phyloP scores from a whole-genome alignment of 1,140 invertebrate species.

The Hyposmocoma kahamanoa region DNA sequence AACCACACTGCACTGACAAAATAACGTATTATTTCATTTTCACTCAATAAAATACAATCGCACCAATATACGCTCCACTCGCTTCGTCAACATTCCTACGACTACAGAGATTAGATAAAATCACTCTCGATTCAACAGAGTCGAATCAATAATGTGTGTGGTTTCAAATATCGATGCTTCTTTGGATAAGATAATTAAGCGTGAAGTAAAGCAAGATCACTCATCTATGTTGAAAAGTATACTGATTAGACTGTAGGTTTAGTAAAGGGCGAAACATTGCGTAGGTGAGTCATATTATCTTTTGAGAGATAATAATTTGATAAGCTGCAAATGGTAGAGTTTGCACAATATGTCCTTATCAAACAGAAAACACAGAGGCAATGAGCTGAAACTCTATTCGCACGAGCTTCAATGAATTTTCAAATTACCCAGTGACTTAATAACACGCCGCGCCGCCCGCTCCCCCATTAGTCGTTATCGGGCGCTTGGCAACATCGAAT shows the following conservation, averaged over 20 bases:
- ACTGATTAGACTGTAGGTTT: slow-evolving; percentile 18
- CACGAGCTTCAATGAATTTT: background rate
- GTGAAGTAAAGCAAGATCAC: slow-evolving; percentile 23
- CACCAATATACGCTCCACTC: slow-evolving; percentile 27
- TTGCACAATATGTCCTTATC: slow-evolving; percentile 2
- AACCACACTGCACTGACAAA: background rate
- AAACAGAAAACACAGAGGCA: background rate
- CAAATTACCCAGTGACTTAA: too few species aligned
- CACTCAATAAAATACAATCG: too few species aligned
- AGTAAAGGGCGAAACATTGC: slow-evolving; percentile 14
- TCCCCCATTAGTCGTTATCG: too few species aligned
- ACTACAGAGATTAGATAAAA: slow-evolving; percentile 46
- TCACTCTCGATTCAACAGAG: slow-evolving; percentile 40
- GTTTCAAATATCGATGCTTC: slow-evolving; percentile 51
- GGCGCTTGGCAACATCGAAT: too few species aligned
- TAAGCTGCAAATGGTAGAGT: slow-evolving; percentile 6
- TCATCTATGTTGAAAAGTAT: slow-evolving; percentile 27
- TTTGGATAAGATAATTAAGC: slow-evolving; percentile 46
- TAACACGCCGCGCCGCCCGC: too few species aligned
- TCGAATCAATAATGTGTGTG: slow-evolving; percentile 50
- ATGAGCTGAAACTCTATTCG: background rate
- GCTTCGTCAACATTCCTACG: slow-evolving; percentile 34
- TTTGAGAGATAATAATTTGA: slow-evolving; percentile 8
- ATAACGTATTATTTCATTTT: too few species aligned
- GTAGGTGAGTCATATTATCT: slow-evolving; percentile 32